These are phyloP conservation scores for Sylvietta virens DNA, from an alignment of 2,113 vertebrate species.

Conservation along the genomic window DNA sequence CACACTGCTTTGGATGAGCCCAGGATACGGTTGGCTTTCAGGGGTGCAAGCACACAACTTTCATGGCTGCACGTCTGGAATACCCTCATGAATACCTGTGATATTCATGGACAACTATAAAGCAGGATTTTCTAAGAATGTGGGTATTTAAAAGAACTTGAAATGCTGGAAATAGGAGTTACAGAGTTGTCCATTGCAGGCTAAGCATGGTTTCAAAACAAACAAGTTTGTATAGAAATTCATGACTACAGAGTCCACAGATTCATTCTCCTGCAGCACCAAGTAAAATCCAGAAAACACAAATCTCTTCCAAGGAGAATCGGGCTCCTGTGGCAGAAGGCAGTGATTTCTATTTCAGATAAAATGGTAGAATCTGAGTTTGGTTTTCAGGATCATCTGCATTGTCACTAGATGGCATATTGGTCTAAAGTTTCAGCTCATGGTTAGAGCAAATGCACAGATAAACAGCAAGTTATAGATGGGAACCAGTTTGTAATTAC, in stretches of 20 bases:
- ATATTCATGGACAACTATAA: background rate
- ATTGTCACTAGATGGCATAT: conserved; percentile 61
- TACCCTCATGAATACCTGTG: background rate
- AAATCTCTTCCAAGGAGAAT: background rate
- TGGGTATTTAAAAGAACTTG: background rate
- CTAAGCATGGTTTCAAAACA: background rate
- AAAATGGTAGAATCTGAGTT: background rate
- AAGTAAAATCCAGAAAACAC: background rate
- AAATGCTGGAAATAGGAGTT: background rate
- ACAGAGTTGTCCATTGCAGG: background rate
- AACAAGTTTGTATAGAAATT: background rate
- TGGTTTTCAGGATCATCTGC: background rate
- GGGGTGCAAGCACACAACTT: background rate
- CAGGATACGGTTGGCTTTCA: background rate
- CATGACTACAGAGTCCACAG: background rate
- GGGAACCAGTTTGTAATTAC: background rate
- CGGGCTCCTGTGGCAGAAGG: background rate
- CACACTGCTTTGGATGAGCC: background rate
- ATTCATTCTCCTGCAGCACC: background rate
- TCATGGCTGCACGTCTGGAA: background rate
- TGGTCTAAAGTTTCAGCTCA: conserved; percentile 7
- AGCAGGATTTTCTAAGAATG: background rate
- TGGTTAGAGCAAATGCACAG: background rate
- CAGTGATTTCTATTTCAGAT: background rate
- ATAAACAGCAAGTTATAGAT: background rate